Percentiles rank a stretch among this genome's conserved stretches.
Conservation (phyloP, 2,888 invertebrate genomes). For the Andrena flavipes region DNA sequence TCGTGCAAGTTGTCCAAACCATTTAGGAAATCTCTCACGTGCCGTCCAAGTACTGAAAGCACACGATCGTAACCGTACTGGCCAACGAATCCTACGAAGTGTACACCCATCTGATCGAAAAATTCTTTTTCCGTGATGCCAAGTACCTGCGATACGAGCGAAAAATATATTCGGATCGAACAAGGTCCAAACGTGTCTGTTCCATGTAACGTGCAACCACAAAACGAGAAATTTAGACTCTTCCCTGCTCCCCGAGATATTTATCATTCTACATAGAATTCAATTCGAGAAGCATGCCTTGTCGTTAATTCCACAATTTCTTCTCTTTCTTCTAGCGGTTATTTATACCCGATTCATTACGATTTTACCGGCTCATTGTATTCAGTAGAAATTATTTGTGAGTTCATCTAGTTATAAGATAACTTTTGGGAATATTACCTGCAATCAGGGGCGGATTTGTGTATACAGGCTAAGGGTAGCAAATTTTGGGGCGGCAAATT, state of each 20-base stretch:
- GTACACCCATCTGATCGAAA: slow-evolving; percentile 97
- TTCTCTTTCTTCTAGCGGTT: background rate
- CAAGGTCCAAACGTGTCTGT: background rate
- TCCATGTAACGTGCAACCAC: too few species aligned
- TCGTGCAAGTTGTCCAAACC: slow-evolving; percentile 98
- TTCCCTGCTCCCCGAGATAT: background rate
- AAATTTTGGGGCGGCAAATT: too few species aligned
- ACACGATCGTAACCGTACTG: slow-evolving; percentile 98
- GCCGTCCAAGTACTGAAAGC: slow-evolving; percentile 94
- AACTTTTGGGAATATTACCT: too few species aligned
- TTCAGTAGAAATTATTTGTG: too few species aligned
- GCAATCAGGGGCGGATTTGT: too few species aligned
- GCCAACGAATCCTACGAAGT: slow-evolving; percentile 96
- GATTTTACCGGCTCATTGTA: too few species aligned
- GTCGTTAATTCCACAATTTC: background rate
- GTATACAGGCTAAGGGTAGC: too few species aligned
- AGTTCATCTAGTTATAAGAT: too few species aligned
- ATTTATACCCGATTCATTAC: background rate
- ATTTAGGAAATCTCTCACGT: slow-evolving; percentile 98
- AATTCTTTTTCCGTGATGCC: slow-evolving; percentile 95
- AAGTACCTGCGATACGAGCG: slow-evolving; percentile 88
- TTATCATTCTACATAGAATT: background rate
- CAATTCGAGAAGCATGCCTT: background rate
- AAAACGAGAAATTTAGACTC: background rate
- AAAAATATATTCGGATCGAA: slow-evolving; percentile 36